phyloP scores from a whole-genome alignment of 2,113 vertebrate genomes.

The Spea bombifrons region DNA sequence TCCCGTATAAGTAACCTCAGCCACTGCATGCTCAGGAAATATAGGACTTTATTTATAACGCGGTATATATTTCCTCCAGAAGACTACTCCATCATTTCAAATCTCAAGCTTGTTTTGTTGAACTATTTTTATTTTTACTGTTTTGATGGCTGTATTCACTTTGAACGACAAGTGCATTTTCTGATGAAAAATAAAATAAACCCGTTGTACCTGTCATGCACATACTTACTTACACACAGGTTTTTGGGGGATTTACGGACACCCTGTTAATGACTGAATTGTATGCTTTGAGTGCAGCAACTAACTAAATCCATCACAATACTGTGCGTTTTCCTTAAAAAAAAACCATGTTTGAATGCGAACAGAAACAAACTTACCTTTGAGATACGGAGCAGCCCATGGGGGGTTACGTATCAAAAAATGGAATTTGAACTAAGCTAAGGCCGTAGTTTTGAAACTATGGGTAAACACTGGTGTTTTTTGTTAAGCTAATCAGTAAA shows the following conservation, averaged over 20 bases:
- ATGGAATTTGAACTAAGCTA: no score
- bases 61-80: slow-evolving; percentile 16
- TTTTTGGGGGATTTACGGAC: slow-evolving; percentile 29
- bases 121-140: slow-evolving; percentile 22
- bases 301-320: slow-evolving; percentile 22
- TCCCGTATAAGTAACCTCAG: background rate
- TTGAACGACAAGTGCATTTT: slow-evolving; percentile 20
- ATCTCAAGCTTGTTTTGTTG: background rate
- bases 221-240: background rate
- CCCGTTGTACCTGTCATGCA: slow-evolving; percentile 1
- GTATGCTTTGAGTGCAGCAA: slow-evolving; percentile 21
- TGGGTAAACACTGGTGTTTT: no score
- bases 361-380: no score
- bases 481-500: no score
- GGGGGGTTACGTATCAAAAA: no score
- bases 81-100: slow-evolving; percentile 3
- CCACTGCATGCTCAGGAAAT: slow-evolving; percentile 31
- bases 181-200: slow-evolving; percentile 2
- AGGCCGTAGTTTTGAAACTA: no score
- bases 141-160: slow-evolving; percentile 22
- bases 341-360: no score
- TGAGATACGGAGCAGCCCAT: no score
- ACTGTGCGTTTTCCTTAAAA: background rate
- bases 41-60: slow-evolving; percentile 17
- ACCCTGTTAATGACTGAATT: slow-evolving; percentile 27